Evolutionary conservation across 2,888 invertebrate species (phyloP), one percentile per base, ranked within the genome.

Genomic region (Keiferia lycopersicella): DNA sequence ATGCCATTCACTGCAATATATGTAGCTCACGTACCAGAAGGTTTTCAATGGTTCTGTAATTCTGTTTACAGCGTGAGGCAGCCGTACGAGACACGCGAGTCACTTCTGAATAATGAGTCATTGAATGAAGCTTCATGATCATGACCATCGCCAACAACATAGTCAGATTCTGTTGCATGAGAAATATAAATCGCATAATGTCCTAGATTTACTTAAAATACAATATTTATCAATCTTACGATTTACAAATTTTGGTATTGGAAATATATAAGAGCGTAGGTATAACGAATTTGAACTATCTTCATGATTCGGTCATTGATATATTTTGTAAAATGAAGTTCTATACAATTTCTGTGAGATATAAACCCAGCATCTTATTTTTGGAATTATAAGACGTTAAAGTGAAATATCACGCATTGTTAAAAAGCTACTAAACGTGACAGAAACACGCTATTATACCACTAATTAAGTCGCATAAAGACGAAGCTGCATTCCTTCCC

Each of bases 401-500:
- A 26, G 26, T 26, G 6, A 26, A 26, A 26, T 26, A 26, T 26
- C 26, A 26, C 26, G 6, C 26, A 22, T 34, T 26, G 0, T 4
- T 30, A 34, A 34, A 14, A 56, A 56, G 56, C 34, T 16, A 56
- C 16, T 34, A 56, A 56, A 14, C n/a, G 26, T 14, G 34, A 0
- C 16, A 58, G 58, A 34, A 34, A 57, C 34, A 34, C 11, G 3
- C 20, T 20, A 20, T 58, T 39, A 20, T 39, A 20, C 39, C 58
- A 39, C 39, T 61, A 64, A 61, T 64, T 61, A 64, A 34, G 56
- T 41, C 38, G 14, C 41, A n/a, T 45, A 56, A 64, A 18, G 12
- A 58, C 61, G 50, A 18, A 30, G 14, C 45, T n/a, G 50, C 63
- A 64, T 67, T 45, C 65, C 67, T 63, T 61, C 57, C 62, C 62